Evolutionary conservation across 2,888 invertebrate species (phyloP).

Genomic region (Amphipyra tragopoginis): DNA sequence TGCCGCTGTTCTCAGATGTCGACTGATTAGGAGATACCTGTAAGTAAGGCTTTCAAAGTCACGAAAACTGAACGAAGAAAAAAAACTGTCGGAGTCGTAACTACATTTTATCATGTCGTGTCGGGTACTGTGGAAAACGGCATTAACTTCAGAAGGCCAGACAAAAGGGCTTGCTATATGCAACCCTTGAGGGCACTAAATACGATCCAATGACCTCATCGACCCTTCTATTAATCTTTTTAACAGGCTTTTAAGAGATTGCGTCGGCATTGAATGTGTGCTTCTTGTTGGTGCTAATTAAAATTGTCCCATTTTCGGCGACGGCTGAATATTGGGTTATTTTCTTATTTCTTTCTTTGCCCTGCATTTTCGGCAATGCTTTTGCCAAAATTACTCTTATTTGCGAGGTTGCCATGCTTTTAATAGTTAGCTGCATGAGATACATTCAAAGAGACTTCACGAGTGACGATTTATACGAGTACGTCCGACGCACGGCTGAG

Average conservation of each 20-base stretch:
- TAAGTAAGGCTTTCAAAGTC: too few species aligned
- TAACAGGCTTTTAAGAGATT: constrained; percentile 73
- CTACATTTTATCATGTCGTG: too few species aligned
- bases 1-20: too few species aligned
- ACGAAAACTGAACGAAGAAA: too few species aligned
- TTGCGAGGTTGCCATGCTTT: too few species aligned
- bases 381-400: neutral
- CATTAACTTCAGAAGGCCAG: constrained; percentile 47
- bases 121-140: too few species aligned
- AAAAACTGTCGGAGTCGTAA: too few species aligned
- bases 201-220: constrained; percentile 76
- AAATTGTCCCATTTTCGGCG: constrained; percentile 56
- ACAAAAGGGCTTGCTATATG: constrained; percentile 64
- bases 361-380: neutral
- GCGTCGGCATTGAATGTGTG: constrained; percentile 55
- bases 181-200: constrained; percentile 78
- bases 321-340: constrained; percentile 7
- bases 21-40: too few species aligned
- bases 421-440: too few species aligned
- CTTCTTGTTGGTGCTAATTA: constrained; percentile 69
- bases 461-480: too few species aligned
- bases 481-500: too few species aligned
- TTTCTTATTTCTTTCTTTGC: neutral
- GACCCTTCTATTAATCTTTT: constrained; percentile 82
- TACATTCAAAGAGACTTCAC: too few species aligned